These are phyloP conservation scores for Pinna nobilis DNA, from an alignment of 1,140 invertebrate species.

Conservation along the genomic window DNA sequence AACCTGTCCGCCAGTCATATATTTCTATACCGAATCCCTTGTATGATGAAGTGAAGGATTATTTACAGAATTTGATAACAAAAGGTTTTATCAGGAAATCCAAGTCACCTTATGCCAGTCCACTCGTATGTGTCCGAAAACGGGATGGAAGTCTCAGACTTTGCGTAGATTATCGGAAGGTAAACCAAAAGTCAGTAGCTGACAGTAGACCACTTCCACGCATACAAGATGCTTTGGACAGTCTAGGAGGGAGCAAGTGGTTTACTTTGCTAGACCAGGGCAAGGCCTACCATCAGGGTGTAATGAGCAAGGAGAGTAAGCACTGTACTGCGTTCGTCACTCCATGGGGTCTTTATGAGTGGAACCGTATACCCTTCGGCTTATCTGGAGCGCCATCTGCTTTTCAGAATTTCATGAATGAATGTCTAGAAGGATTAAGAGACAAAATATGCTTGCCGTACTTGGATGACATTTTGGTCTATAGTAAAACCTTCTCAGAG, in stretches of 20 bases:
- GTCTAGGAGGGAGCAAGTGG: constrained; percentile 31
- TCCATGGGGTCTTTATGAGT: constrained; percentile 44
- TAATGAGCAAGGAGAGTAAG: constrained; percentile 21
- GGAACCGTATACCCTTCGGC: constrained; percentile 37
- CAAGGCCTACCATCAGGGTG: constrained; percentile 50
- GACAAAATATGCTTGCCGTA: constrained; percentile 39
- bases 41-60: constrained; percentile 48
- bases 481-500: constrained; percentile 19
- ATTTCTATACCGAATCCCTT: constrained; percentile 36
- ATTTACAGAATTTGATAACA: constrained; percentile 25
- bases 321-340: constrained; percentile 23
- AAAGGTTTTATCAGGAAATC: constrained; percentile 26
- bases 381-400: constrained; percentile 20
- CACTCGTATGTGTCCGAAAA: constrained; percentile 42
- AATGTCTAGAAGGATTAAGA: constrained; percentile 9
- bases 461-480: constrained; percentile 45
- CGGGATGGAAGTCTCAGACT: constrained; percentile 39
- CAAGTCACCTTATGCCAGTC: constrained; percentile 31
- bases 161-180: constrained; percentile 46
- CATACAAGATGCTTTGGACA: constrained; percentile 36
- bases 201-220: constrained; percentile 20
- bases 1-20: constrained; percentile 31
- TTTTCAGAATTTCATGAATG: constrained; percentile 46
- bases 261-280: constrained; percentile 46
- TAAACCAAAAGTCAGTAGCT: constrained; percentile 37